A percentile compares a stretch with the other conserved stretches of the same genome.
phyloP scores from a whole-genome alignment of 2,888 invertebrate genomes.

The Diachrysia chrysitis region DNA sequence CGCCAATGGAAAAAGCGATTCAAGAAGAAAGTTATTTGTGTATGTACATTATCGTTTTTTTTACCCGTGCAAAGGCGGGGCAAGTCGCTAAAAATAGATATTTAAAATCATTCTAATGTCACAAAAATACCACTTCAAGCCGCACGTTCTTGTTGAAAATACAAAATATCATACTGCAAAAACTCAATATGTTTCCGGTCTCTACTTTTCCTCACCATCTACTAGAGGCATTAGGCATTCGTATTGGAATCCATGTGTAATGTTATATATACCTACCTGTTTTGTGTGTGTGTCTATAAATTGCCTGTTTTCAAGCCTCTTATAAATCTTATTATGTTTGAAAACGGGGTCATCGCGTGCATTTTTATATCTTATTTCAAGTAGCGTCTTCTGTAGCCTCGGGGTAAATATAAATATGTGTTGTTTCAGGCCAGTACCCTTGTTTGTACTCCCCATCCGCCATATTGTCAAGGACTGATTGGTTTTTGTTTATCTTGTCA shows the following conservation, averaged over 20 bases:
- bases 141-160: too few species aligned
- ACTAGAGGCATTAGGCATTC: too few species aligned
- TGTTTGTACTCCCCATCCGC: constrained; percentile 2
- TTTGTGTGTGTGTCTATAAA: neutral
- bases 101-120: too few species aligned
- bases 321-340: constrained; percentile 6
- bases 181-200: neutral
- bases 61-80: too few species aligned
- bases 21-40: too few species aligned
- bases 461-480: constrained; percentile 6
- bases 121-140: too few species aligned
- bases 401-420: constrained; percentile 1
- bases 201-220: neutral
- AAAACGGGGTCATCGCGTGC: neutral
- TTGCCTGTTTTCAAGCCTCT: constrained; percentile 4
- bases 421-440: constrained; percentile 5
- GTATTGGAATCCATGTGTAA: too few species aligned
- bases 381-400: neutral
- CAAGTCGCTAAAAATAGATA: too few species aligned
- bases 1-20: too few species aligned
- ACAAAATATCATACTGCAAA: neutral
- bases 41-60: too few species aligned
- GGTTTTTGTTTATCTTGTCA: constrained; percentile 5
- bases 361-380: constrained; percentile 7
- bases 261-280: too few species aligned